Base-by-base conservation (phyloP, 2,888 invertebrate species). In the Hecatera dysodea region DNA sequence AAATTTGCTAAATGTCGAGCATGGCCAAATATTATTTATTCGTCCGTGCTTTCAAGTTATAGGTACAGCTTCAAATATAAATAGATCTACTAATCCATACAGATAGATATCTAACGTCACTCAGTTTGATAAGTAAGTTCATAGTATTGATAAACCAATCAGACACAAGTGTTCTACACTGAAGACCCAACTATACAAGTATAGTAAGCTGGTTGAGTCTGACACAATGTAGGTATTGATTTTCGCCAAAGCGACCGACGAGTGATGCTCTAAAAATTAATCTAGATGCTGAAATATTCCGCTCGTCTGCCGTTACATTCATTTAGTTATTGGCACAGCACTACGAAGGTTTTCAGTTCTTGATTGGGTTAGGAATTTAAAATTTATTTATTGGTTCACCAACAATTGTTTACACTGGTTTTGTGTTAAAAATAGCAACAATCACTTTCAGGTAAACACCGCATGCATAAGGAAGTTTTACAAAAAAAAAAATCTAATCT, bases 181-280 rank as follows among this genome's bases (percentile, higher is more conserved):
- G 22, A 15, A 68, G 57, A 22, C 48, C 2, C 56, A 74, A 22
- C 39, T 48, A 55, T n/a, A 50, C 44, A n/a, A 36, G 27, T 36
- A 44, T 29, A 27, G 19, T 46, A 53, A 44, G 48, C 52, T 60
- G 57, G 56, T 57, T 67, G 24, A 55, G 59, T 73, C 67, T 61
- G 55, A 53, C 70, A 61, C 57, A 73, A 27, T 53, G 55, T n/a
- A n/a, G n/a, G n/a, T 69, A 81, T 74, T 63, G 78, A 80, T 80
- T 80, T 78, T 70, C 66, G 29, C 24, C 53, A 66, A 65, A 60
- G 65, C 59, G 46, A 27, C 27, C 17, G 55, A 56, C 39, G 52
- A 29, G 17, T 59, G 46, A 46, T 50, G 29, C 24, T 63, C 46
- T 42, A 55, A 64, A 48, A 61, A 65, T 61, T 50, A 53, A 71